Base-by-base conservation (phyloP, 2,888 invertebrate species). In the Lepidonotus clava region DNA sequence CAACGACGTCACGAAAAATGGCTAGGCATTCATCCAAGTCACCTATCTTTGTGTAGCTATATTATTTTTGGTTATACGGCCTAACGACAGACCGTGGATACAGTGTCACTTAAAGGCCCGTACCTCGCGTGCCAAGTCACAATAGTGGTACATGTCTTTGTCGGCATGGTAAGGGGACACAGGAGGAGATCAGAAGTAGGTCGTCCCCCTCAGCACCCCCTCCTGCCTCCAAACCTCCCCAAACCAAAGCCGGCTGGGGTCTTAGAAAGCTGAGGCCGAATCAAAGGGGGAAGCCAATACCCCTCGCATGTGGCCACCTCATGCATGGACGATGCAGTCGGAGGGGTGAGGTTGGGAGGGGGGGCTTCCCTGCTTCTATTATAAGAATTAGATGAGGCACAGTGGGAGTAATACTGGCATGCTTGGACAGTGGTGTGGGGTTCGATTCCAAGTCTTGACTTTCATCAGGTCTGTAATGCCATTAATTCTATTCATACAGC, bases 261-360 rank as follows among this genome's bases (percentile, higher is more conserved):
- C 18, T 34, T 14, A 41, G 80, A 80, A 80, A 80, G 51, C 46
- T 34, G 46, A 51, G 46, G 14, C 6, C 28, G 80, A 80, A 80
- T 80, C 46, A 80, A 80, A 80, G 80, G 51, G 51, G 80, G 46
- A 80, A 80, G 80, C 80, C 80, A 80, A 80, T 80, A 80, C 80
- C 46, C 46, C 80, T 80, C 80, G 80, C 80, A 51, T 80, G 80
- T 51, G 8, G 51, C 46, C 46, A 46, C 51, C 80, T 41, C 80
- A 80, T 34, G 80, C 80, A 46, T 80, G 46, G 80, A n/a, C n/a
- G n/a, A 24, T 80, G 80, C 80, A 46, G 32, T n/a, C n/a, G 71
- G 61, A n/a, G n/a, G n/a, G n/a, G n/a, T n/a, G n/a, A n/a, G n/a
- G n/a, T n/a, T n/a, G n/a, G n/a, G n/a, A n/a, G n/a, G n/a, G n/a